Evolutionary conservation across 2,113 vertebrate genomes (phyloP), one percentile per base, ranked within the genome.

Genomic region (Ellobius talpinus): DNA sequence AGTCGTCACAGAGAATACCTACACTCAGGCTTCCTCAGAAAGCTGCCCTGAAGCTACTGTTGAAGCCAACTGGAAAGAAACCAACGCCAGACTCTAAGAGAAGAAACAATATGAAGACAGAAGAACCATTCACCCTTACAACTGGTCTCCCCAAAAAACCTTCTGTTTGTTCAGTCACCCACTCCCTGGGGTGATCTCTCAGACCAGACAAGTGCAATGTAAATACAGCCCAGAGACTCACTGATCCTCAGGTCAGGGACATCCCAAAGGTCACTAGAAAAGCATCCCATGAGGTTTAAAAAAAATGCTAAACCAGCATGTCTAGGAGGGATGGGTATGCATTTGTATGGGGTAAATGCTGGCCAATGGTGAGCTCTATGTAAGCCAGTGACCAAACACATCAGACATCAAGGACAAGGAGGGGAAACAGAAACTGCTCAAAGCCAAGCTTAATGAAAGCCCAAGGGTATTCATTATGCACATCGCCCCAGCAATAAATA

Each of bases 391-490:
- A 93, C 88, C 96, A 86, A 94, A 93, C 89, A 42, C 52, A 72
- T 74, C 92, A 97, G 86, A 87, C 81, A 94, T 92, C 92, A 95
- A 97, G 96, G 96, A 92, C 96, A 66, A 63, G 26, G 77, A 94
- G 72, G 96, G 93, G 81, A 97, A 97, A 97, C 0, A 86, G 90
- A 97, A 97, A 93, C 87, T 55, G 86, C 95, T 96, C 93, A 97
- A 95, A 97, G 72, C 86, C 89, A 73, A 96, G 96, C 76, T 95
- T 98, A 97, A 96, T 97, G 95, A 96, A 97, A 36, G 61, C 98
- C 96, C 96, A 96, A 65, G 96, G 90, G 97, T 91, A 93, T 97
- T 97, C 95, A 94, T 96, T 96, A 96, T 93, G 97, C 93, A 87
- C 4, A 11, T 95, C 94, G 95, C 92, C 89, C 90, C 93, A 89